Base-by-base conservation (phyloP, 2,113 vertebrate species). In the Anarhynchus alexandrinus region DNA sequence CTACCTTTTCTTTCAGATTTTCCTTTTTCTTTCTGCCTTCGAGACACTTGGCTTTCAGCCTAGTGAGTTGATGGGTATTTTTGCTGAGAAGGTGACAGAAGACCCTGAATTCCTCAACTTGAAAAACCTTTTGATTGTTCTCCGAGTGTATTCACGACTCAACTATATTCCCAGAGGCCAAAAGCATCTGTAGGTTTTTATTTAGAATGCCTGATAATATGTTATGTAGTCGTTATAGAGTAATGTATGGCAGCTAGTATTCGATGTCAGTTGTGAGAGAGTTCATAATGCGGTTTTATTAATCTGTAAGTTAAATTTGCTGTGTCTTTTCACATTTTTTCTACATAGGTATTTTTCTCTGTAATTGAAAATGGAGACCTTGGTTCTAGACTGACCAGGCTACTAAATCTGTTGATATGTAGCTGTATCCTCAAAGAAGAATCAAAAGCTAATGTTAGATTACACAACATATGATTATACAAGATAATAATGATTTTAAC, bases 81-180 rank as follows among this genome's bases (percentile, higher is more conserved):
- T 98, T 86, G 96, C 98, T 15, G 97, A 98, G 93, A 98, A 96
- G 90, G 74, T 99, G 67, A 97, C 97, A 9, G 70, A 97, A 76
- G 95, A 98, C 10, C 97, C 99, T 5, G 96, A 97, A 12, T 88
- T 86, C 32, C 94, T 99, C 67, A 98, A 94, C 10, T 82, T 98
- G 62, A 98, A 97, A 93, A 97, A 97, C 83, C 87, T 99, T 38
- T 55, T 98, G 32, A 65, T 40, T 77, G 30, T 99, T 89, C 97
- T 99, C 52, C 98, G 97, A 43, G 95, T 97, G 30, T 99, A 98
- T 97, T 98, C 99, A 18, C 96, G 95, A 55, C 97, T 99, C 27
- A 99, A 98, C 97, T 98, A 98, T 29, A 40, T 98, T 67, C 93
- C 98, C 57, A 85, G 86, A 84, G 73, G 82, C n/a, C 96, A 97